Percentiles rank a stretch among this genome's conserved stretches.
phyloP scores from a whole-genome alignment of 1,140 invertebrate genomes.

The Calliphora vicina region DNA sequence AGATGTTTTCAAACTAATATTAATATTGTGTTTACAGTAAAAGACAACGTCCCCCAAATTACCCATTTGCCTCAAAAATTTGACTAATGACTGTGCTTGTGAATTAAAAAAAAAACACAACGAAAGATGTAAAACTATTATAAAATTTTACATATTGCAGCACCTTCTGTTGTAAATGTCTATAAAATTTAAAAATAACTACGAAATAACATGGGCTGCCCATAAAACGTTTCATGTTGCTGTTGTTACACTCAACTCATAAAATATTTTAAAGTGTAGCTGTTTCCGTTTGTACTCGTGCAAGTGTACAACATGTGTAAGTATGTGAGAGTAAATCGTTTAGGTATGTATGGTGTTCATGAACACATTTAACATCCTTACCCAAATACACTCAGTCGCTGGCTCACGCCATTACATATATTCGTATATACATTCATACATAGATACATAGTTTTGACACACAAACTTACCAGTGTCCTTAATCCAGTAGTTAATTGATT shows the following conservation, averaged over 20 bases:
- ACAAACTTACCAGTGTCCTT: constrained; percentile 75
- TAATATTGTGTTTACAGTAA: too few species aligned
- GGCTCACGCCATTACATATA: too few species aligned
- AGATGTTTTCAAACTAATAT: too few species aligned
- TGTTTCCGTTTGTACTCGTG: background rate
- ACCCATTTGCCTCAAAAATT: background rate
- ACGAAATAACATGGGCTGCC: background rate
- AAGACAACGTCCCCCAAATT: too few species aligned
- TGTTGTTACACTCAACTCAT: background rate
- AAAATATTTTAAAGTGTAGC: background rate
- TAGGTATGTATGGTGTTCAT: background rate
- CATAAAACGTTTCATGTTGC: background rate
- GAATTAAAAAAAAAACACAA: background rate
- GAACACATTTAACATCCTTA: background rate
- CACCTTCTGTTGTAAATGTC: constrained; percentile 37
- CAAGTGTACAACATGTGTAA: background rate
- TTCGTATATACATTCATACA: background rate
- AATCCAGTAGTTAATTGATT: constrained; percentile 89
- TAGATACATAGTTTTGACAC: background rate
- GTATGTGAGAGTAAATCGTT: background rate
- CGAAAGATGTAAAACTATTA: background rate
- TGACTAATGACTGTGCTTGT: background rate
- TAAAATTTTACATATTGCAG: background rate
- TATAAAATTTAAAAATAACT: constrained; percentile 39
- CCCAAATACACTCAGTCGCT: background rate